Evolutionary conservation across 2,888 invertebrate species (phyloP).

Genomic region (Nematopogon swammerdamellus): DNA sequence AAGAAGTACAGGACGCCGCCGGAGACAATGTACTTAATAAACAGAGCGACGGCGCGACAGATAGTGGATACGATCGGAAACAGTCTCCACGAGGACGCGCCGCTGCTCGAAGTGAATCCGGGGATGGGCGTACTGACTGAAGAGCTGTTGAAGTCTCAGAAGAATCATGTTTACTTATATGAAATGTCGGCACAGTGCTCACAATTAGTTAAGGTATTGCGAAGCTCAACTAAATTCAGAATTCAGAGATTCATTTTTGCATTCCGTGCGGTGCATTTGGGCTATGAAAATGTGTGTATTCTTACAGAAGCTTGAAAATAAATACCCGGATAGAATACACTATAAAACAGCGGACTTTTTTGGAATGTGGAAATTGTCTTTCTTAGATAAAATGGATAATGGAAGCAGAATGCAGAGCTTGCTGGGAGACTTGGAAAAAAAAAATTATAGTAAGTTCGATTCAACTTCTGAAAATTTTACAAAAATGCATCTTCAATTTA

Average conservation of each 20-base stretch:
- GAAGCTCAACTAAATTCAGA: too few relatives aligned
- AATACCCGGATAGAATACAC: conserved; percentile 34
- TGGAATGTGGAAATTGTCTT: conserved; percentile 52
- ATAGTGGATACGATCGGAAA: conserved; percentile 30
- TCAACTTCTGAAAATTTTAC: too few relatives aligned
- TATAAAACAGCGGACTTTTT: conserved; percentile 56
- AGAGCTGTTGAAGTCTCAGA: conserved; percentile 50
- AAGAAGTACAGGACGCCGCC: conserved; percentile 35
- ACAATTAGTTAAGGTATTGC: too few relatives aligned
- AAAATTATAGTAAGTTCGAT: conserved; percentile 47
- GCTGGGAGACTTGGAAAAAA: conserved; percentile 46
- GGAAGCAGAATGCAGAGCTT: conserved; percentile 51
- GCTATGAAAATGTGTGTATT: too few relatives aligned
- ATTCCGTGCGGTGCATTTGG: too few relatives aligned
- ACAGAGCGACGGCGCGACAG: conserved; percentile 31
- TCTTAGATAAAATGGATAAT: conserved; percentile 56
- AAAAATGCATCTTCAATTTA: too few relatives aligned
- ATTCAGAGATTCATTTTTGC: too few relatives aligned
- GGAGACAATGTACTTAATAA: conserved; percentile 41
- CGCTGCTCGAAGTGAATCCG: conserved; percentile 66
- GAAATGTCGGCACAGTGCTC: conserved; percentile 54
- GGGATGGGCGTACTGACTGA: conserved; percentile 64
- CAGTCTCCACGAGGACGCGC: conserved; percentile 23
- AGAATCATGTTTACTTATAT: conserved; percentile 54
- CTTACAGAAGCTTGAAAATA: conserved; percentile 29